phyloP scores from a whole-genome alignment of 2,113 vertebrate species.

The Pseudois nayaur region DNA sequence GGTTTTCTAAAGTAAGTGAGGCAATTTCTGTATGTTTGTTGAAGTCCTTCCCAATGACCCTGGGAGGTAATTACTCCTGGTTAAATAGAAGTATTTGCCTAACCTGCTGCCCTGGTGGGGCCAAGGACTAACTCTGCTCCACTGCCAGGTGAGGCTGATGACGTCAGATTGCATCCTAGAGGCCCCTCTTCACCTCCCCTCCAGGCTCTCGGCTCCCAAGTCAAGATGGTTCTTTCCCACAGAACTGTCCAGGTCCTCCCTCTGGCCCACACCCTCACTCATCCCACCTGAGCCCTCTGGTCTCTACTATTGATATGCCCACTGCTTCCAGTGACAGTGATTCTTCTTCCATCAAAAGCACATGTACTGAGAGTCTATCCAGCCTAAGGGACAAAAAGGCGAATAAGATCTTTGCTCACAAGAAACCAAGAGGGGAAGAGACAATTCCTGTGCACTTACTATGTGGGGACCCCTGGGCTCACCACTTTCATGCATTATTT shows the following conservation, averaged over 20 bases:
- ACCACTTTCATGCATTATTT: neutral
- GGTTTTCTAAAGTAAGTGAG: constrained; percentile 19
- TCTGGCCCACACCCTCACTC: no score
- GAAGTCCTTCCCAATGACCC: neutral
- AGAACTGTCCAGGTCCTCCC: neutral
- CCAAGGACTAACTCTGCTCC: neutral
- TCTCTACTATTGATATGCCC: no score
- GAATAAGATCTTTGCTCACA: neutral
- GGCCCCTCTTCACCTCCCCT: neutral
- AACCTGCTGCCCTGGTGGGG: neutral
- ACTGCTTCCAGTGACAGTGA: neutral
- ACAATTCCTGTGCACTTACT: neutral
- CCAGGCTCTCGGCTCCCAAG: neutral
- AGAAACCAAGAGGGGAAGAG: neutral
- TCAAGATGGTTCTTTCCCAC: neutral
- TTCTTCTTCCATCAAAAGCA: neutral
- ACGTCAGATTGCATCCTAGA: neutral
- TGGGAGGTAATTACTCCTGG: neutral
- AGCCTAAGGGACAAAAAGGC: neutral
- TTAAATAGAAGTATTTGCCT: constrained; percentile 14
- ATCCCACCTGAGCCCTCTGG: neutral
- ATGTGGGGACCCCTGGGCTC: neutral
- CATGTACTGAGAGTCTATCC: neutral
- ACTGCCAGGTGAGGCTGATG: neutral
- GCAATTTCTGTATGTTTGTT: constrained; percentile 11